Evolutionary conservation across 30 jellyfish, hydroid and myxozoan genomes (phyloP).

Genomic region (Aurelia sp.): DNA sequence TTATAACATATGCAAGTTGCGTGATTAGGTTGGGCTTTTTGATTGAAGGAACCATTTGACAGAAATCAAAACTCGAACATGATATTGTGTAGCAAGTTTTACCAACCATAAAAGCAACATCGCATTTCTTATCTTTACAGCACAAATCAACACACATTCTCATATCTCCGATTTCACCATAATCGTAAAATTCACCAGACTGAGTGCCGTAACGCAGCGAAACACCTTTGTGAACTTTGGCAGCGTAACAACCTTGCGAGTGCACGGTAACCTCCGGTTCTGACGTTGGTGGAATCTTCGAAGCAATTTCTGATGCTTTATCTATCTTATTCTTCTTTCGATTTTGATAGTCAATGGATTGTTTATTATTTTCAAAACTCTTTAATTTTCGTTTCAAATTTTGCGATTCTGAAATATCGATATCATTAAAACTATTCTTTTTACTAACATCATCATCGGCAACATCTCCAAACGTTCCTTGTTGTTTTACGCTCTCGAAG

Average conservation of each 20-base stretch:
- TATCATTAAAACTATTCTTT: neutral
- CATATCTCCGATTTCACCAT: constrained; percentile 95
- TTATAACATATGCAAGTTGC: constrained; percentile 96
- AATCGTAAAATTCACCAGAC: constrained; percentile 96
- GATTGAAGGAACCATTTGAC: constrained; percentile 90
- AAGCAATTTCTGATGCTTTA: neutral
- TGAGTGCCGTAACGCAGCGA: constrained; percentile 94
- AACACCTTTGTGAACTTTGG: constrained; percentile 83
- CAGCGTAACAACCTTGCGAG: constrained; percentile 83
- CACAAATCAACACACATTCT: constrained; percentile 92
- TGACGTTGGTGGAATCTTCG: neutral
- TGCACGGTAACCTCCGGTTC: constrained; percentile 23
- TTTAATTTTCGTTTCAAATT: constrained; percentile 37
- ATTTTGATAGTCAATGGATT: neutral
- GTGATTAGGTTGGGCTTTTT: constrained; percentile 55
- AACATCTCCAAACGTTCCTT: constrained; percentile 53
- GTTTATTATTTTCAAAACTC: constrained; percentile 19
- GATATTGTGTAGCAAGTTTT: constrained; percentile 94
- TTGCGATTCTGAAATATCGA: constrained; percentile 46
- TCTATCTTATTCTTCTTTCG: constrained; percentile 46
- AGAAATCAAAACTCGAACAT: constrained; percentile 90
- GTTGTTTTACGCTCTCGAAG: constrained; percentile 2
- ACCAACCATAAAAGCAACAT: constrained; percentile 96
- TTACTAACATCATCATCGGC: constrained; percentile 31
- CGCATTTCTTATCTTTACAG: constrained; percentile 94